Evolutionary conservation across 2,797 vertebrate genomes (phyloP), one percentile per base, ranked within the genome.

Genomic region (Nyctalus aviator): DNA sequence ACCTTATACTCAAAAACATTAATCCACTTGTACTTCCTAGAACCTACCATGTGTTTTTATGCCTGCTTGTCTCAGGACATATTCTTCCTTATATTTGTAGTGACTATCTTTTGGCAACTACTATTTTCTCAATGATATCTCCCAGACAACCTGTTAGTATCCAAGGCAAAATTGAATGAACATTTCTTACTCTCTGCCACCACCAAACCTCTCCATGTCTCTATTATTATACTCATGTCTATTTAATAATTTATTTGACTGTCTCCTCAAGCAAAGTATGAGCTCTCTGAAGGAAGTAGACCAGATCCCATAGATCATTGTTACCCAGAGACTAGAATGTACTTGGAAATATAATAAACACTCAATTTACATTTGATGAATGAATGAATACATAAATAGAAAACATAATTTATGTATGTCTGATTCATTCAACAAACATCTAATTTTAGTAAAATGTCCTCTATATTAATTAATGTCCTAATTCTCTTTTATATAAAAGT

Each of bases 211-310:
- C 20, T 41, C 41, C 18, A 21, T 44, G 14, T 20, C 41, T 83
- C 37, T 71, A 46, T 73, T 84, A 78, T 90, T 94, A 84, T 73
- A 69, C 30, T 78, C 7, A 10, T 35, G 17, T 30, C 10, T 82
- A 32, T 12, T 95, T 21, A 88, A 89, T 85, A 57, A 72, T 76
- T 66, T 66, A 15, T 88, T 76, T 68, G 35, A 91, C 71, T 84
- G 9, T 72, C 23, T 93, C 48, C 18, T 89, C 17, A 68, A 91
- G 9, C 30, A 86, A 75, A 69, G 71, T n/a, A 71, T 78, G 44
- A 89, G 48, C 4, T 86, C 44, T 83, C 15, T 89, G 14, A 59
- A 14, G 20, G 15, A 62, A 83, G 44, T 41, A 7, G 20, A 59
- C 6, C 15, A 76, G 15, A 81, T 75, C 23, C 15, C 25, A 84